Evolutionary conservation across 2,113 vertebrate genomes (phyloP).

Genomic region (Hoplias malabaricus): DNA sequence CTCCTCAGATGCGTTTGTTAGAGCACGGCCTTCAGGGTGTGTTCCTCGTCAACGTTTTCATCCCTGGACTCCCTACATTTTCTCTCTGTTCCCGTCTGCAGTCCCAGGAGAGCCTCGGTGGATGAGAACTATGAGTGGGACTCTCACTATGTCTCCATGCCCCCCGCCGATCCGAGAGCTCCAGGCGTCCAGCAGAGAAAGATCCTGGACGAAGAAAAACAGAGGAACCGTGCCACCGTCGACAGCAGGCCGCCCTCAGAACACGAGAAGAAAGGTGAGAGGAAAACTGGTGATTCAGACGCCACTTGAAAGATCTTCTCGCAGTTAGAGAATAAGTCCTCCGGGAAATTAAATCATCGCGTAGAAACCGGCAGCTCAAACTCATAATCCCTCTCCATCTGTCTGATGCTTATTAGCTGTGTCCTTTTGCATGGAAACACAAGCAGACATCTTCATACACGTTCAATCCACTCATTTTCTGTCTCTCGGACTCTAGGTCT

Average conservation of each 20-base stretch:
- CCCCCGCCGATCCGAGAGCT: constrained; percentile 50
- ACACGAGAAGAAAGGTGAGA: constrained; percentile 50
- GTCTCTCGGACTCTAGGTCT: constrained; percentile 48
- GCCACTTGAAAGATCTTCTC: neutral
- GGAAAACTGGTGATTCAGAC: neutral
- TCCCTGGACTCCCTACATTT: neutral
- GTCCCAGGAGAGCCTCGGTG: constrained; percentile 65
- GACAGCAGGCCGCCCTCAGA: constrained; percentile 26
- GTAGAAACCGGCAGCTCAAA: neutral
- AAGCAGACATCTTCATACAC: neutral
- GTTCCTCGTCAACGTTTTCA: neutral
- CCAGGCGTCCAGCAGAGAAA: constrained; percentile 23
- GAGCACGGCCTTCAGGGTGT: neutral
- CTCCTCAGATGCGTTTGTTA: neutral
- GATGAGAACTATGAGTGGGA: constrained; percentile 81
- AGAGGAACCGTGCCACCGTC: neutral
- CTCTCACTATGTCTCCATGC: constrained; percentile 57
- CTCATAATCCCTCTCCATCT: neutral
- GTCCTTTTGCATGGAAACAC: neutral
- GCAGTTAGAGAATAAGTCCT: neutral
- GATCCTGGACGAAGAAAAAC: constrained; percentile 6
- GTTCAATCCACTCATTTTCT: neutral
- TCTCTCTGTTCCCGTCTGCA: neutral
- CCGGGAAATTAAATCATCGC: neutral
- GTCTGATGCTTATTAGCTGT: neutral